A percentile compares a stretch with the other conserved stretches of the same genome.
phyloP scores from a whole-genome alignment of 2,113 vertebrate genomes.

The Hippolais icterina region DNA sequence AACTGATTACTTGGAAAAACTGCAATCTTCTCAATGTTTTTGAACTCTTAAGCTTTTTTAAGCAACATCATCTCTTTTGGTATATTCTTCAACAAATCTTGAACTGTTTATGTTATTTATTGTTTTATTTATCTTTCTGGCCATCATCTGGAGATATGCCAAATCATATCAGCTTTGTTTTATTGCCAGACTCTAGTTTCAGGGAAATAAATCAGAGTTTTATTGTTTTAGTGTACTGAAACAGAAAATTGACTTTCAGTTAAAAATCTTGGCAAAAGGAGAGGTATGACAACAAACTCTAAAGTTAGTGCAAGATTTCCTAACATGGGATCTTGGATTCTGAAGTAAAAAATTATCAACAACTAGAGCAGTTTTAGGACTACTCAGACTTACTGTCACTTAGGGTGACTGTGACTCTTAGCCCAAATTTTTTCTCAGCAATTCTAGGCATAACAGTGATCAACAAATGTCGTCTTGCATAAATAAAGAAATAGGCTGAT shows the following conservation, averaged over 20 bases:
- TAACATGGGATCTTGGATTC: not conserved
- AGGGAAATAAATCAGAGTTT: not conserved
- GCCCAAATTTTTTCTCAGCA: not conserved
- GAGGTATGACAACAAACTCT: not conserved
- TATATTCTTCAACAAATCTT: not conserved
- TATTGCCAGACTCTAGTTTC: not conserved
- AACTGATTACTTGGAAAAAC: not conserved
- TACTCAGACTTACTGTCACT: not conserved
- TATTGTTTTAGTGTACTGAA: not conserved
- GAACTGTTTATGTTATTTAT: not conserved
- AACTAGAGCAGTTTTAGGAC: not conserved
- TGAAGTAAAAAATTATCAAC: not conserved
- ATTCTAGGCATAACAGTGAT: not conserved
- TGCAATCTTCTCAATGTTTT: not conserved
- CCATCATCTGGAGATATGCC: not conserved
- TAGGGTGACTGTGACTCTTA: not conserved
- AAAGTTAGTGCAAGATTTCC: not conserved
- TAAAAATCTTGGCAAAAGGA: not conserved
- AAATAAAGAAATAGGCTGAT: not conserved
- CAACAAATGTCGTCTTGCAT: not conserved
- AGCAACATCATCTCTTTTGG: not conserved
- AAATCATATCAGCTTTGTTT: not conserved
- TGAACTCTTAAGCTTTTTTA: not conserved
- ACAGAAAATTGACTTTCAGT: not conserved
- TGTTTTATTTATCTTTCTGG: not conserved